These are phyloP conservation scores for Pterocles orientalis DNA, from an alignment of 2,113 vertebrate genomes.

Conservation along the genomic window DNA sequence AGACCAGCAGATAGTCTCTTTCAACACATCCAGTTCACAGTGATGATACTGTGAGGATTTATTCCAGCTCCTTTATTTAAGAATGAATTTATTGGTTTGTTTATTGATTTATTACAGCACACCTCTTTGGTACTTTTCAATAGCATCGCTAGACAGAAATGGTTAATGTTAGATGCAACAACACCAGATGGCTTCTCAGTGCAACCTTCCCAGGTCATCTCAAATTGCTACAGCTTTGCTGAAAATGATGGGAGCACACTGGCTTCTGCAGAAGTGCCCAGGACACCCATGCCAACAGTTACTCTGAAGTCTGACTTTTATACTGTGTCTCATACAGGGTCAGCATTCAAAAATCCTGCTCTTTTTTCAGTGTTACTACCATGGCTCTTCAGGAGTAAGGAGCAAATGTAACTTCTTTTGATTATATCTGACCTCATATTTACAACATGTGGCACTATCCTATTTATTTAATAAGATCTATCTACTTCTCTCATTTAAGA, in stretches of 20 bases:
- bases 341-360: background rate
- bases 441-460: background rate
- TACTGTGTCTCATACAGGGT: fast-evolving
- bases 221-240: background rate
- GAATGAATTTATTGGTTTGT: background rate
- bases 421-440: background rate
- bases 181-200: background rate
- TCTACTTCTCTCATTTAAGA: background rate
- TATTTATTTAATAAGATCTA: slow-evolving; percentile 18
- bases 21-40: background rate
- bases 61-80: background rate
- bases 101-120: background rate
- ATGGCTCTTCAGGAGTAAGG: background rate
- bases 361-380: background rate
- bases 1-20: background rate
- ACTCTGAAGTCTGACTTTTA: background rate
- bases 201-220: background rate
- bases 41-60: background rate
- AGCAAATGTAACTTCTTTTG: background rate
- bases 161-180: background rate
- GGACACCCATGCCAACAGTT: background rate
- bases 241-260: background rate
- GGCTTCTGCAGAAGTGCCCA: background rate
- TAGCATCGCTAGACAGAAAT: background rate
- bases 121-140: background rate